Conservation (phyloP, 2,888 invertebrate genomes). For the Molanna angustata region DNA sequence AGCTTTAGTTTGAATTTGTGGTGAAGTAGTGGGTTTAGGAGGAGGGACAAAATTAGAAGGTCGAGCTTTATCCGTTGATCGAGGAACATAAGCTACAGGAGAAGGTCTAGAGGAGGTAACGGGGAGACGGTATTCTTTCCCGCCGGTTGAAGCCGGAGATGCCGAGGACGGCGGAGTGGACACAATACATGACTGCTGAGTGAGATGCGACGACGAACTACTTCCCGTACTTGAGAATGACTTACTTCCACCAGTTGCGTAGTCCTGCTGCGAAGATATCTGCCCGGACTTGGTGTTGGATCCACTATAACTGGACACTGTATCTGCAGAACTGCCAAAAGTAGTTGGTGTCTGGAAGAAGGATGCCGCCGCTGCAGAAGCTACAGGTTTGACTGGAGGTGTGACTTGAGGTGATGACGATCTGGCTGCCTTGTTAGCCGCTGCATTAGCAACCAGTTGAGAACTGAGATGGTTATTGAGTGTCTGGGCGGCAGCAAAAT, state of each 20-base stretch:
- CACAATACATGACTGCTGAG: constrained; percentile 72
- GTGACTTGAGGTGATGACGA: constrained; percentile 52
- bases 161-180: constrained; percentile 61
- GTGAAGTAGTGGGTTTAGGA: constrained; percentile 47
- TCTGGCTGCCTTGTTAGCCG: constrained; percentile 53
- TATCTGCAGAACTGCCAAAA: constrained; percentile 58
- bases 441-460: constrained; percentile 56
- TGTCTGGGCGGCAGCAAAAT: constrained; percentile 65
- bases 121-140: constrained; percentile 63
- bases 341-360: constrained; percentile 64
- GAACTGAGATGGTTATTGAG: constrained; percentile 63
- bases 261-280: constrained; percentile 55
- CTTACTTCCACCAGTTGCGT: constrained; percentile 53
- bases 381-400: constrained; percentile 48
- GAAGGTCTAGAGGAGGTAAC: constrained; percentile 52
- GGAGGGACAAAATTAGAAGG: constrained; percentile 55
- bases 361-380: constrained; percentile 55
- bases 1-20: constrained; percentile 68
- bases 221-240: constrained; percentile 59
- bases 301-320: constrained; percentile 47
- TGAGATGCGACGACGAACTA: constrained; percentile 54
- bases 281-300: constrained; percentile 56
- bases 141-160: constrained; percentile 51
- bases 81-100: constrained; percentile 37
- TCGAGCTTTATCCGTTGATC: constrained; percentile 37